Evolutionary conservation across 2,888 invertebrate species (phyloP).

Genomic region (Tipula lateralis): DNA sequence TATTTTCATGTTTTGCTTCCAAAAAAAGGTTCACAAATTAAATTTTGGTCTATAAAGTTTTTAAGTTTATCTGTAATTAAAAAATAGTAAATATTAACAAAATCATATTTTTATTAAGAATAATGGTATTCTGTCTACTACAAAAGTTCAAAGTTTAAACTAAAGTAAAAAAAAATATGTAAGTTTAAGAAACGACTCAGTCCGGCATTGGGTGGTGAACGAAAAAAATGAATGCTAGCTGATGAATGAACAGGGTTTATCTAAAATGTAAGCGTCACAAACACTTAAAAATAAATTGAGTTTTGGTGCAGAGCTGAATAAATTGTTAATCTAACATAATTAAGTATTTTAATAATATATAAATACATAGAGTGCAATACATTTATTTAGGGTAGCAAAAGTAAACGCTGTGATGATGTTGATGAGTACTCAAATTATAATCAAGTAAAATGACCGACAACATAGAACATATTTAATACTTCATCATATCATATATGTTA

Average conservation of each 20-base stretch:
- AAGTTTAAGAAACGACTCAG: not conserved
- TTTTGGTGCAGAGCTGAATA: not conserved
- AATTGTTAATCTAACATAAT: not conserved
- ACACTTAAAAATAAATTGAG: not conserved
- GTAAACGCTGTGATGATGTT: not conserved
- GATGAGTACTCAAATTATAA: no score
- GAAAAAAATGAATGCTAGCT: not conserved
- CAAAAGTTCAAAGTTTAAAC: not conserved
- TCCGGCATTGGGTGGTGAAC: no score
- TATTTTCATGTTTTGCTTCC: constrained; percentile 36
- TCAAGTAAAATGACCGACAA: not conserved
- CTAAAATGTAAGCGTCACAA: not conserved
- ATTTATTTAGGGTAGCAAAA: no score
- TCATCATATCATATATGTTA: no score
- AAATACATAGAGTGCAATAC: no score
- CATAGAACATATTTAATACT: no score
- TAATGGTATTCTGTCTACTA: not conserved
- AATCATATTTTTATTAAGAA: not conserved
- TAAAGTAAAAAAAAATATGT: not conserved
- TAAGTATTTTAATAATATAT: no score
- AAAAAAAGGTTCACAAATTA: not conserved
- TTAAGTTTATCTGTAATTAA: constrained; percentile 6
- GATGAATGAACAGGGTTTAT: not conserved
- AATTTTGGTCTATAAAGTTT: not conserved
- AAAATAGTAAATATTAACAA: not conserved